Evolutionary conservation across 2,888 invertebrate genomes (phyloP).

Genomic region (Ophion obscuratus): DNA sequence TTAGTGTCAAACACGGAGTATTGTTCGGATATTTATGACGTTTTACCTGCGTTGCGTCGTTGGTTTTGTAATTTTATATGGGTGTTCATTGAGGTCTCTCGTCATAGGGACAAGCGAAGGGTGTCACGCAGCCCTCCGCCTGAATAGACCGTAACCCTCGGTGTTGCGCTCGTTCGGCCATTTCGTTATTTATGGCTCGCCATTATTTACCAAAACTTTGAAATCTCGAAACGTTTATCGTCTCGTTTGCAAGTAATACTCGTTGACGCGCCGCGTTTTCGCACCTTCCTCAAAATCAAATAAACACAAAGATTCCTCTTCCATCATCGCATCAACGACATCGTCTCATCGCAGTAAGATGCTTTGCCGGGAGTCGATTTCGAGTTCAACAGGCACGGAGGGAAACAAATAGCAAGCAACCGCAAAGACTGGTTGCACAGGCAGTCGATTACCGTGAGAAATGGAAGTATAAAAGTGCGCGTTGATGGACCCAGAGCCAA

Average conservation of each 20-base stretch:
- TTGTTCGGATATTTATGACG: slow-evolving; percentile 77
- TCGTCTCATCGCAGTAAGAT: not conserved
- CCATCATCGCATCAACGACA: not conserved
- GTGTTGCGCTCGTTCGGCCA: slow-evolving; percentile 26
- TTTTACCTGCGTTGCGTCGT: slow-evolving; percentile 71
- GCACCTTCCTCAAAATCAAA: slow-evolving; percentile 17
- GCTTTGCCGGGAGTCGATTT: slow-evolving; percentile 10
- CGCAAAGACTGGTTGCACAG: not conserved
- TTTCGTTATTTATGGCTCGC: slow-evolving; percentile 47
- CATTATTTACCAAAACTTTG: slow-evolving; percentile 47
- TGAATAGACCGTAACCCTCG: slow-evolving; percentile 20
- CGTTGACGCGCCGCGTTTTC: slow-evolving; percentile 41
- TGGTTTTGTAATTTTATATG: slow-evolving; percentile 55
- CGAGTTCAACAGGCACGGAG: not conserved
- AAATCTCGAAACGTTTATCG: slow-evolving; percentile 38
- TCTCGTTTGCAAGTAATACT: slow-evolving; percentile 37
- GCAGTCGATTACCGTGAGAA: slow-evolving; percentile 30
- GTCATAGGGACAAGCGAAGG: slow-evolving; percentile 14
- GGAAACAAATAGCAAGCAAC: not conserved
- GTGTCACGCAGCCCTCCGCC: slow-evolving; percentile 32
- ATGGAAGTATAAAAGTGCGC: slow-evolving; percentile 38
- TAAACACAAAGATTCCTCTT: not conserved
- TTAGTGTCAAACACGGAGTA: slow-evolving; percentile 78
- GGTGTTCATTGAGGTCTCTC: slow-evolving; percentile 55
- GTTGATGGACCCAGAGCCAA: slow-evolving; percentile 24